Percentiles rank a stretch among this genome's conserved stretches.
These are phyloP conservation scores for Zapus hudsonius DNA, from an alignment of 2,113 vertebrate species.

Conservation along the genomic window DNA sequence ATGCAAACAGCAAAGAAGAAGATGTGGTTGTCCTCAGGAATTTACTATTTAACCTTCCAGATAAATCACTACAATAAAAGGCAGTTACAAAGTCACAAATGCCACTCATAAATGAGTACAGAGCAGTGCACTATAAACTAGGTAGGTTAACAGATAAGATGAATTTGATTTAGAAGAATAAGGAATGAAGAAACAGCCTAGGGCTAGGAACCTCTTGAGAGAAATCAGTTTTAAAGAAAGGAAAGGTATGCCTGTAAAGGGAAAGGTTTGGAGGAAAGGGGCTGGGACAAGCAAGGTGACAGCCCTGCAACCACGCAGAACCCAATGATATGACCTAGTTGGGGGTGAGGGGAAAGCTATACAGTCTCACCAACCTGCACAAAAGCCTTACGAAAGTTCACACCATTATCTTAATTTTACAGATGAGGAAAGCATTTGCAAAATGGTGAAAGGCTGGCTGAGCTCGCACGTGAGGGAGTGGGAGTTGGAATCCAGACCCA, in stretches of 20 bases:
- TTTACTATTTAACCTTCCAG: conserved; percentile 32
- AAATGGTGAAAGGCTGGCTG: background rate
- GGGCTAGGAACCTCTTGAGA: background rate
- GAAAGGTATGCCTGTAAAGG: background rate
- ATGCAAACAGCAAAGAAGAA: conserved; percentile 21
- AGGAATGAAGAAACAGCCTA: background rate
- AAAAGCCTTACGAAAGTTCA: background rate
- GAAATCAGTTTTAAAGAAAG: conserved; percentile 19
- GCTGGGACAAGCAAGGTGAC: background rate
- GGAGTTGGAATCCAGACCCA: conserved; percentile 1
- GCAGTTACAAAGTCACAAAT: conserved; percentile 25
- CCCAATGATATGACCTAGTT: background rate
- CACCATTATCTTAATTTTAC: conserved; percentile 18
- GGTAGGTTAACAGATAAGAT: background rate
- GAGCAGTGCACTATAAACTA: background rate
- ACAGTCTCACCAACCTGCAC: background rate
- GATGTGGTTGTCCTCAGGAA: background rate
- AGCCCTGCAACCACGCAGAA: background rate
- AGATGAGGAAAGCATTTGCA: background rate
- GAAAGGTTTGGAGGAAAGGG: background rate
- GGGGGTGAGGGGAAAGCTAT: background rate
- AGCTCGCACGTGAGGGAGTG: background rate
- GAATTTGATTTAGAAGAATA: conserved; percentile 22
- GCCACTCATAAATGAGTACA: background rate
- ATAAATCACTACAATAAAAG: conserved; percentile 50